Evolutionary conservation across 2,113 vertebrate species (phyloP).

Genomic region (Terrapene triunguis): DNA sequence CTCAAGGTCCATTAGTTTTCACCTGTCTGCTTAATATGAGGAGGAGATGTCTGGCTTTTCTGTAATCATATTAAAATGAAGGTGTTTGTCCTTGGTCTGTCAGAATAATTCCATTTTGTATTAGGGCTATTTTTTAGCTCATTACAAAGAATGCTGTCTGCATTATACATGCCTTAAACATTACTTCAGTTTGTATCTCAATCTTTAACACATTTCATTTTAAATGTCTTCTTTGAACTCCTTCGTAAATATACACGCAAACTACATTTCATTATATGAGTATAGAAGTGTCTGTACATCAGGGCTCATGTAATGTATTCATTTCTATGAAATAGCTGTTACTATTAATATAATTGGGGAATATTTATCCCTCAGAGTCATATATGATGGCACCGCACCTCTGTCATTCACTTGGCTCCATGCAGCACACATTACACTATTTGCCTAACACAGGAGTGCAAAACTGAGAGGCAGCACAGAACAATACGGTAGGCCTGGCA

Average conservation of each 20-base stretch:
- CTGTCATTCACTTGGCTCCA: not conserved
- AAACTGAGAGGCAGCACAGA: not conserved
- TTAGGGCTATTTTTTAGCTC: slow-evolving; percentile 41
- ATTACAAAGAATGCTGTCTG: not conserved
- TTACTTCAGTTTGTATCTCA: not conserved
- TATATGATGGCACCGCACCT: not conserved
- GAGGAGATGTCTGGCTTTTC: not conserved
- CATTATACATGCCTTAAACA: not conserved
- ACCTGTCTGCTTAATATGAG: slow-evolving; percentile 8
- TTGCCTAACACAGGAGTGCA: not conserved
- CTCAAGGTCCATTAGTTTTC: slow-evolving; percentile 38
- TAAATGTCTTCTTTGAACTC: not conserved
- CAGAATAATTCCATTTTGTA: not conserved
- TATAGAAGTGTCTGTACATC: not conserved
- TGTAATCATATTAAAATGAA: not conserved
- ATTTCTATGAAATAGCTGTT: not conserved
- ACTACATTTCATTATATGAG: not conserved
- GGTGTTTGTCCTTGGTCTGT: slow-evolving; percentile 55
- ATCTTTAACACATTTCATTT: not conserved
- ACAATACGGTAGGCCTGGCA: not conserved
- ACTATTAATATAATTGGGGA: not conserved
- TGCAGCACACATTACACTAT: not conserved
- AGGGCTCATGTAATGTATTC: not conserved
- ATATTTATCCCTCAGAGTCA: not conserved
- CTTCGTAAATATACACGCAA: slow-evolving; percentile 20